Percentiles rank a stretch among this genome's conserved stretches.
phyloP scores from a whole-genome alignment of 2,888 invertebrate species.

The Herminia tarsipennalis region DNA sequence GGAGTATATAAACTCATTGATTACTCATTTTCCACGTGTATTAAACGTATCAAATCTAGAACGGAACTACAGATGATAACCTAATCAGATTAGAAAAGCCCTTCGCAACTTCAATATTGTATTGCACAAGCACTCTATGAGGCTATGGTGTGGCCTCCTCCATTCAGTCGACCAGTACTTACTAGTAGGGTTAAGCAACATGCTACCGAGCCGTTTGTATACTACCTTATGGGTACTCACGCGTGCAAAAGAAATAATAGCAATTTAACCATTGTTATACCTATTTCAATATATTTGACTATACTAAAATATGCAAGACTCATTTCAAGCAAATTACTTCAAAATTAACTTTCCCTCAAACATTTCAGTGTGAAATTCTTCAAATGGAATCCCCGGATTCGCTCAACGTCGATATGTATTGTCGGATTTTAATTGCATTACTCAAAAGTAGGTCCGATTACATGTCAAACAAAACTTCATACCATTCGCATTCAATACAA shows the following conservation, averaged over 20 bases:
- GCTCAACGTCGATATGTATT: constrained; percentile 14
- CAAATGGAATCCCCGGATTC: constrained; percentile 14
- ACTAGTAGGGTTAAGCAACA: constrained; percentile 49
- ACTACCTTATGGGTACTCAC: constrained; percentile 45
- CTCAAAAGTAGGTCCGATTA: constrained; percentile 35
- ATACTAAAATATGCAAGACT: constrained; percentile 5
- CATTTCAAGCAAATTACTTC: constrained; percentile 17
- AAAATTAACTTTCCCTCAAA: constrained; percentile 9
- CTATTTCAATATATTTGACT: constrained; percentile 11
- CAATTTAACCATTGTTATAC: constrained; percentile 32
- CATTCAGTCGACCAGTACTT: constrained; percentile 51
- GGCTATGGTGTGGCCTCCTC: constrained; percentile 46
- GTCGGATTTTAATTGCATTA: constrained; percentile 32
- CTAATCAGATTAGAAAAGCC: constrained; percentile 48
- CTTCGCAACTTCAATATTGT: constrained; percentile 55
- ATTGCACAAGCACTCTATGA: constrained; percentile 50
- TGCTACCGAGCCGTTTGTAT: constrained; percentile 34
- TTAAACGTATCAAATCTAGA: constrained; percentile 22
- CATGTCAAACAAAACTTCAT: constrained; percentile 37
- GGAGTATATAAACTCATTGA: neutral
- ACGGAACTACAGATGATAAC: constrained; percentile 47
- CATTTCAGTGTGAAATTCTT: constrained; percentile 22
- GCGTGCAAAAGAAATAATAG: constrained; percentile 54
- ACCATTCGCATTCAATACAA: constrained; percentile 31
- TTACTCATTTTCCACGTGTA: neutral